phyloP scores from a whole-genome alignment of 1,140 invertebrate genomes.

The Drosophila pseudoobscura region DNA sequence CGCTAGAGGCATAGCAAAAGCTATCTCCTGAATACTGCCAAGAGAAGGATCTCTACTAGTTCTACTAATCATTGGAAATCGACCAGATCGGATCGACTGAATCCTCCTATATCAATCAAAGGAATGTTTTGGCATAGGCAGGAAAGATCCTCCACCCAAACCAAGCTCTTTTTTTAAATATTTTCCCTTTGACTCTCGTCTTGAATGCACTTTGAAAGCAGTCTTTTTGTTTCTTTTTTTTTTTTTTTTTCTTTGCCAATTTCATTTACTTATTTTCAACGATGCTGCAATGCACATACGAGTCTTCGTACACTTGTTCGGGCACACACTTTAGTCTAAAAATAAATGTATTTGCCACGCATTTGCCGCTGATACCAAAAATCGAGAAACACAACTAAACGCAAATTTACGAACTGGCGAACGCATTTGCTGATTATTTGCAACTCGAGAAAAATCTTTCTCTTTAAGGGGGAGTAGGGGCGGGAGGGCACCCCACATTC shows the following conservation, averaged over 20 bases:
- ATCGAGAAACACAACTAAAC: not conserved
- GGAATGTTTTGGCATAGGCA: too few relatives aligned
- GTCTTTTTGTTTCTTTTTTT: not conserved
- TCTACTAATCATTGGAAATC: too few relatives aligned
- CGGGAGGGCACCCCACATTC: not conserved
- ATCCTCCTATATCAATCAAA: too few relatives aligned
- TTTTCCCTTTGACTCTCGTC: too few relatives aligned
- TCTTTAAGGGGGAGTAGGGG: not conserved
- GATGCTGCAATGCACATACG: not conserved
- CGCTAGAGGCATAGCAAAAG: not conserved
- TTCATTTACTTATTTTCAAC: not conserved
- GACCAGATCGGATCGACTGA: too few relatives aligned
- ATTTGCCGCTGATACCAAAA: conserved; percentile 25
- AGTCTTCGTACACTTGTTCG: too few relatives aligned
- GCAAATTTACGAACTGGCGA: not conserved
- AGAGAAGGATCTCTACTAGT: not conserved
- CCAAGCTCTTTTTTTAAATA: too few relatives aligned
- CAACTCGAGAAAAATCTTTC: not conserved
- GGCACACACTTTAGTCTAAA: conserved; percentile 27
- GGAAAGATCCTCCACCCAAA: too few relatives aligned
- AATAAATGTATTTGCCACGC: conserved; percentile 25
- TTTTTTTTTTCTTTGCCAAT: conserved; percentile 2
- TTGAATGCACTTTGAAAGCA: too few relatives aligned
- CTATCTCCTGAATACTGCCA: not conserved
- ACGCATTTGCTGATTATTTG: too few relatives aligned